These are phyloP conservation scores for Nomada lathburiana DNA, from an alignment of 2,888 invertebrate species.

Conservation along the genomic window DNA sequence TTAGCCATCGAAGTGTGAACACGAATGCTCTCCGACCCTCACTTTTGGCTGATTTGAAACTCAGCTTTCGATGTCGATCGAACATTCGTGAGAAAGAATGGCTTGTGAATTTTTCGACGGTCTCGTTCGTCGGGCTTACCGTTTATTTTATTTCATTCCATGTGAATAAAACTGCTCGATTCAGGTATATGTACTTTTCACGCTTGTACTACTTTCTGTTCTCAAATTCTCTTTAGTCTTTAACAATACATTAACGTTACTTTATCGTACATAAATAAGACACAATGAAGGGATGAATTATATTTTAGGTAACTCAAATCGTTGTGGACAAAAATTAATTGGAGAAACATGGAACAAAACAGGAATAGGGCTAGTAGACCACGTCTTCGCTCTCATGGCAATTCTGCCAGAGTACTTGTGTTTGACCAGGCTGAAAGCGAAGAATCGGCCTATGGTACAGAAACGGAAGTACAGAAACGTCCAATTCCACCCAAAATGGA, in stretches of 20 bases:
- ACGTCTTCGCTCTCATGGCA: conserved; percentile 81
- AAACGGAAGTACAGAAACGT: conserved; percentile 70
- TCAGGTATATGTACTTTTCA: conserved; percentile 22
- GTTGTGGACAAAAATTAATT: not conserved
- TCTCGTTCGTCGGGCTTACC: conserved; percentile 23
- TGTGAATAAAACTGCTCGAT: conserved; percentile 19
- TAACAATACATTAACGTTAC: too few relatives aligned
- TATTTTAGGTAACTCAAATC: conserved; percentile 30
- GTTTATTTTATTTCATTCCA: conserved; percentile 6
- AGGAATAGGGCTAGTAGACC: conserved; percentile 82
- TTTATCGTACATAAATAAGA: not conserved
- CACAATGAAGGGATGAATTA: not conserved
- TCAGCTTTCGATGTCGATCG: conserved; percentile 26
- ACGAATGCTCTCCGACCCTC: conserved; percentile 27
- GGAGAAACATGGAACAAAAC: conserved; percentile 79
- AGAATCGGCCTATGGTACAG: conserved; percentile 75
- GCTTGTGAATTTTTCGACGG: conserved; percentile 37
- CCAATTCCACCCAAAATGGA: conserved; percentile 74
- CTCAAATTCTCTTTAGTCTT: not conserved
- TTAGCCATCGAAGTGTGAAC: not conserved
- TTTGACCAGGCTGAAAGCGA: conserved; percentile 91
- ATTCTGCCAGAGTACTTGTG: conserved; percentile 91
- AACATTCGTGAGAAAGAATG: conserved; percentile 44
- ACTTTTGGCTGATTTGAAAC: conserved; percentile 1
- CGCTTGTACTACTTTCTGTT: not conserved